These are phyloP conservation scores for Vidua macroura DNA, from an alignment of 2,113 vertebrate species.

Conservation along the genomic window DNA sequence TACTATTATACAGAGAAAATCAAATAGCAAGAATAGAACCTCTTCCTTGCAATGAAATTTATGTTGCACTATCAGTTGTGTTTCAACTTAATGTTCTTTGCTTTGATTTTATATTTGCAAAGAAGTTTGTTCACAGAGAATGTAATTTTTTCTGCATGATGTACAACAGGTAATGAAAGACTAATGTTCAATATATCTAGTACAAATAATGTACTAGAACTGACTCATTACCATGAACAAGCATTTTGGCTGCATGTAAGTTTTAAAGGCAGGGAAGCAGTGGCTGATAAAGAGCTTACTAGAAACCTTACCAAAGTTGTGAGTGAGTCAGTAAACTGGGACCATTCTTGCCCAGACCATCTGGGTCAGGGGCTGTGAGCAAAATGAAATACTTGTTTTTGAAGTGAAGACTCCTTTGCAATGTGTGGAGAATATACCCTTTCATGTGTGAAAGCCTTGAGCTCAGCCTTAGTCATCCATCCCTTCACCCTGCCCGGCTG, in stretches of 20 bases:
- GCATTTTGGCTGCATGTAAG: neutral
- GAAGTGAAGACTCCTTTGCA: neutral
- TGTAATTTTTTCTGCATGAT: conserved; percentile 2
- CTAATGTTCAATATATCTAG: neutral
- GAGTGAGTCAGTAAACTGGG: neutral
- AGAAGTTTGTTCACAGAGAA: conserved; percentile 3
- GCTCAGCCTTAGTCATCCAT: neutral
- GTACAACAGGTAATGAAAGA: neutral
- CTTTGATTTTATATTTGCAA: conserved; percentile 47
- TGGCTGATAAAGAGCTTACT: neutral
- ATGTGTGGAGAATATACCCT: neutral
- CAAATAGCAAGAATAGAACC: neutral
- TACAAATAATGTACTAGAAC: neutral
- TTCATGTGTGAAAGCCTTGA: neutral
- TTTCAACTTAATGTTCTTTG: conserved; percentile 24
- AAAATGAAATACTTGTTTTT: neutral
- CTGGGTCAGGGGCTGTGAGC: neutral
- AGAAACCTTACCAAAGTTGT: neutral
- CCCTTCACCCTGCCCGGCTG: neutral
- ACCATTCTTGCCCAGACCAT: neutral
- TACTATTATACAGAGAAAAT: conserved; percentile 12
- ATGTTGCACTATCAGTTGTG: neutral
- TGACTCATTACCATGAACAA: neutral
- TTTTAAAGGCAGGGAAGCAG: neutral
- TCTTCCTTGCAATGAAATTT: neutral